These are phyloP conservation scores for Diloba caeruleocephala DNA, from an alignment of 2,888 invertebrate genomes.

Conservation along the genomic window DNA sequence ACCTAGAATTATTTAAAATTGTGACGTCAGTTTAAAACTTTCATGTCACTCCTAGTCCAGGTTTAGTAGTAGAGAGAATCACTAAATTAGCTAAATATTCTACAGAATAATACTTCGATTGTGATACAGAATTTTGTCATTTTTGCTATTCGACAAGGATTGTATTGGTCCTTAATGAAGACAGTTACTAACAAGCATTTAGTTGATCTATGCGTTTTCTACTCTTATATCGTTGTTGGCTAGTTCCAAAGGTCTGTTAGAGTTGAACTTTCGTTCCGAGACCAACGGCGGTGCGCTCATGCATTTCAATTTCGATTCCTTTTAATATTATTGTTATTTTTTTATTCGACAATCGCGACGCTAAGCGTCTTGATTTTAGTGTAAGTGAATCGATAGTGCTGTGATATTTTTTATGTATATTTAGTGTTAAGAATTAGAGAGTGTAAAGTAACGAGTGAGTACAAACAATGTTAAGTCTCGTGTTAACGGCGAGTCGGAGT, in stretches of 20 bases:
- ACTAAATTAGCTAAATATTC: slow-evolving; percentile 25
- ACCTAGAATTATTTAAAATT: slow-evolving; percentile 15
- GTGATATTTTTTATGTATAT: slow-evolving; percentile 89
- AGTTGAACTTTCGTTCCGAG: slow-evolving; percentile 25
- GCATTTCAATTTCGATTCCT: slow-evolving; percentile 85
- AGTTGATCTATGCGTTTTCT: slow-evolving; percentile 9
- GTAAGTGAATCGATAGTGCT: slow-evolving; percentile 89
- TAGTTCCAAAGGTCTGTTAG: slow-evolving; percentile 12
- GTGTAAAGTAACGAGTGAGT: slow-evolving; percentile 81
- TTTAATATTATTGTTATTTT: slow-evolving; percentile 72
- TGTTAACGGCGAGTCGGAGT: slow-evolving; percentile 42
- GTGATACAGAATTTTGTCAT: slow-evolving; percentile 12
- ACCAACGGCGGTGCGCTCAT: slow-evolving; percentile 69
- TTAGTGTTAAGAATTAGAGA: slow-evolving; percentile 80
- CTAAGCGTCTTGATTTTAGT: slow-evolving; percentile 83
- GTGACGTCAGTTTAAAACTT: slow-evolving; percentile 21
- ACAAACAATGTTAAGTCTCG: slow-evolving; percentile 79
- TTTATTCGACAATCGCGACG: slow-evolving; percentile 71
- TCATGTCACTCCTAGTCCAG: slow-evolving; percentile 46
- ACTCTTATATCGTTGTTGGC: slow-evolving; percentile 10
- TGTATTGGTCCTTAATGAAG: slow-evolving; percentile 24
- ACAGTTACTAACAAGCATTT: slow-evolving; percentile 29
- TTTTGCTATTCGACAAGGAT: slow-evolving; percentile 34
- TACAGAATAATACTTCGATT: slow-evolving; percentile 26
- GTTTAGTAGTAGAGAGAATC: slow-evolving; percentile 33